Conservation (phyloP, 2,113 vertebrate species). For the Pavo muticus region DNA sequence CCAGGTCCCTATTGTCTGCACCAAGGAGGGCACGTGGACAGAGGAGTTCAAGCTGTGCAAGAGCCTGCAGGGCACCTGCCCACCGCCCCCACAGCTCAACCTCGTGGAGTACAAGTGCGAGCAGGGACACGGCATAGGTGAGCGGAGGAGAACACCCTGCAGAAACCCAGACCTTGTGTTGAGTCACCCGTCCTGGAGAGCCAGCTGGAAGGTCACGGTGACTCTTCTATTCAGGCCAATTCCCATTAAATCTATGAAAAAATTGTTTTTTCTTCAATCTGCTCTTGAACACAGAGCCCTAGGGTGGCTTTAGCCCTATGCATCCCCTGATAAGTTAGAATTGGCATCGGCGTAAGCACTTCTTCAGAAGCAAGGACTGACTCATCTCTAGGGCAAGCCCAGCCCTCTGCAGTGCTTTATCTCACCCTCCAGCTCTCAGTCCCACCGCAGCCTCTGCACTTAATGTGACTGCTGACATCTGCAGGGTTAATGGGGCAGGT, state of each 20-base stretch:
- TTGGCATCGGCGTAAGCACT: background rate
- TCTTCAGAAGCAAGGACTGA: background rate
- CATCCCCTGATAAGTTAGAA: background rate
- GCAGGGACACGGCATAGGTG: constrained; percentile 87
- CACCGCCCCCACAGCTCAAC: constrained; percentile 79
- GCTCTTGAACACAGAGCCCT: background rate
- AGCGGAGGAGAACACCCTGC: background rate
- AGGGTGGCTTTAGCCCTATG: background rate
- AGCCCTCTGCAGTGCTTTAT: background rate
- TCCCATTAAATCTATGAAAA: background rate
- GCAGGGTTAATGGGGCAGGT: background rate
- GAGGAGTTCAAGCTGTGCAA: constrained; percentile 89
- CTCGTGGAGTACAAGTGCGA: constrained; percentile 91
- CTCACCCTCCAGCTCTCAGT: background rate
- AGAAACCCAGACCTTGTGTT: background rate
- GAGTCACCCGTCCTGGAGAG: background rate
- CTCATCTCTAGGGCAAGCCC: background rate
- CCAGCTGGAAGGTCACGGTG: background rate
- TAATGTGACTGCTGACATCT: background rate
- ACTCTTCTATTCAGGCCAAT: background rate
- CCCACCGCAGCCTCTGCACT: background rate
- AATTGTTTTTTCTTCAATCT: background rate
- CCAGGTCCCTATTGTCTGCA: constrained; percentile 87
- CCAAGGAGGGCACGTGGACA: constrained; percentile 90
- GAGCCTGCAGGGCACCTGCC: constrained; percentile 85